These are phyloP conservation scores for Pavo muticus DNA, from an alignment of 2,113 vertebrate genomes.

Conservation along the genomic window DNA sequence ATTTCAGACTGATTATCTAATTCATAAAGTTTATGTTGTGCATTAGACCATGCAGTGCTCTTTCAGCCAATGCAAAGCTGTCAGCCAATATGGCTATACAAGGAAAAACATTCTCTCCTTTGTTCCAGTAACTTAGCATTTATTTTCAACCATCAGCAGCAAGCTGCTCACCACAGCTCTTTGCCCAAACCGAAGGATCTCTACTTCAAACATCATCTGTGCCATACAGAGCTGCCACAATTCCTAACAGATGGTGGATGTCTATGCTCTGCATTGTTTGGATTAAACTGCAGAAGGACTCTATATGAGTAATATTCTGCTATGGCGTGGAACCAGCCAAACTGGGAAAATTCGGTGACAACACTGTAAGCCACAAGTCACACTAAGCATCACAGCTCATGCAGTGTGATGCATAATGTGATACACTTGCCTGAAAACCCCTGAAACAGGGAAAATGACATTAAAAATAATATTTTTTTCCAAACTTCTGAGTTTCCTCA, in stretches of 20 bases:
- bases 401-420: background rate
- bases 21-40: background rate
- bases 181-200: constrained; percentile 23
- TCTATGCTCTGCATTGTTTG: background rate
- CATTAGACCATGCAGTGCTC: background rate
- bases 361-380: background rate
- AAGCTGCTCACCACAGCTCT: constrained; percentile 20
- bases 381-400: background rate
- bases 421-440: background rate
- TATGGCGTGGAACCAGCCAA: background rate
- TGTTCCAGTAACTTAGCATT: constrained; percentile 4
- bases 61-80: background rate
- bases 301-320: background rate
- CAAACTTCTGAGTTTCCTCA: constrained; percentile 45
- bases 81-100: background rate
- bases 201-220: constrained; percentile 47
- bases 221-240: constrained; percentile 48
- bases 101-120: background rate
- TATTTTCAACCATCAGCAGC: constrained; percentile 24
- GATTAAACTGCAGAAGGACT: background rate
- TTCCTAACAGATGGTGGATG: constrained; percentile 59
- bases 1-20: background rate
- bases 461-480: background rate
- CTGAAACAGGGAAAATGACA: background rate
- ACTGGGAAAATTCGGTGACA: background rate